phyloP scores from a whole-genome alignment of 2,888 invertebrate genomes.

The Prenolepis imparis region DNA sequence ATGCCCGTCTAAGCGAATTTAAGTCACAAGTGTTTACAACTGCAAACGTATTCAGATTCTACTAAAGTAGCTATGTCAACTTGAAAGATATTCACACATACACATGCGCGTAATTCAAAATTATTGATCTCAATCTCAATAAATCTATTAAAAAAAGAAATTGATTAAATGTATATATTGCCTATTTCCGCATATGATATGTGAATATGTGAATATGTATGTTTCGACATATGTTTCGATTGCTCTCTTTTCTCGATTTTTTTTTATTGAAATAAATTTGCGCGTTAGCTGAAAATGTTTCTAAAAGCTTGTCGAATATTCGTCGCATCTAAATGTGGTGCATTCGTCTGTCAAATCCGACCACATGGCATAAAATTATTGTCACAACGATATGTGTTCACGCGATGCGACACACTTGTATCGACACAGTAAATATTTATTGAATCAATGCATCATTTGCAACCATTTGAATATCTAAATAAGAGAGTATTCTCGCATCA shows the following conservation, averaged over 20 bases:
- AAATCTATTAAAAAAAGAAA: neutral
- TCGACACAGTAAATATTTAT: slow-evolving; percentile 34
- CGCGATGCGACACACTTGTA: slow-evolving; percentile 7
- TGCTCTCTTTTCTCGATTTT: neutral
- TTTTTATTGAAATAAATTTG: neutral
- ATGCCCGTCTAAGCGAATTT: neutral
- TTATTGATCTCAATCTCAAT: neutral
- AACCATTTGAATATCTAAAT: slow-evolving; percentile 5
- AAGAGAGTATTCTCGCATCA: neutral
- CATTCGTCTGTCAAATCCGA: slow-evolving; percentile 9
- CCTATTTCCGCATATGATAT: neutral
- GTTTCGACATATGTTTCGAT: neutral
- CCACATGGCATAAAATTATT: neutral
- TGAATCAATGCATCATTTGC: slow-evolving; percentile 28
- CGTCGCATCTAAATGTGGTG: neutral
- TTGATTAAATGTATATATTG: neutral
- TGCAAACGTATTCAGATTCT: neutral
- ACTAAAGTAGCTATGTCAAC: too few species aligned
- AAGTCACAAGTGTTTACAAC: neutral
- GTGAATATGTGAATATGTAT: neutral
- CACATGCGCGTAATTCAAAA: neutral
- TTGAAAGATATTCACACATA: neutral
- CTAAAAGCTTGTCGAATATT: slow-evolving; percentile 19
- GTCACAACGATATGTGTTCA: slow-evolving; percentile 12
- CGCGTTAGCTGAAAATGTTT: neutral